A percentile compares a stretch with the other conserved stretches of the same genome.
These are phyloP conservation scores for Mustelus asterias DNA, from an alignment of 2,113 vertebrate genomes.

Conservation along the genomic window DNA sequence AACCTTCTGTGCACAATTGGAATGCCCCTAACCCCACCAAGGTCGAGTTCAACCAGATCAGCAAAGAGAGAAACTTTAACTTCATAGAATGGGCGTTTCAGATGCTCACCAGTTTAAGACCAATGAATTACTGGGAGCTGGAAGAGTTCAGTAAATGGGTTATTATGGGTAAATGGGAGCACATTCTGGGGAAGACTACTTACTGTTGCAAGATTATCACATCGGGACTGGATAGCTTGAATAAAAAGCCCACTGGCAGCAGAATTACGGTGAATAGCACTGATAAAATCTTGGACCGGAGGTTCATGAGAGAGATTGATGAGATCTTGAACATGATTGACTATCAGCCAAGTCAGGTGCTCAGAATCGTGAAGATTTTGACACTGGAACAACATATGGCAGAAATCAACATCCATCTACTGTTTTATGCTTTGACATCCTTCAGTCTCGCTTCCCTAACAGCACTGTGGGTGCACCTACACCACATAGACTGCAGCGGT, in stretches of 20 bases:
- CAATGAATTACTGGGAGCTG: not conserved
- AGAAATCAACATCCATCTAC: not conserved
- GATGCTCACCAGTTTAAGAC: not conserved
- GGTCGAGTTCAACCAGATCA: not conserved
- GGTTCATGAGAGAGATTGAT: constrained; percentile 90
- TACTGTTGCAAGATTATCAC: constrained; percentile 83
- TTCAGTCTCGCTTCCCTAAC: not conserved
- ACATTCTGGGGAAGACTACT: constrained; percentile 46
- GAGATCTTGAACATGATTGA: constrained; percentile 91
- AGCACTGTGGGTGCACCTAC: not conserved
- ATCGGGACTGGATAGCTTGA: constrained; percentile 93
- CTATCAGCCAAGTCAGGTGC: constrained; percentile 92
- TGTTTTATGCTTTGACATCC: not conserved
- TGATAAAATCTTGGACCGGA: constrained; percentile 95
- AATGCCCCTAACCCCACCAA: not conserved
- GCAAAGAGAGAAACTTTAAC: not conserved
- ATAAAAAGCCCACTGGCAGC: constrained; percentile 97
- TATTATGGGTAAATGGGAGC: too few relatives aligned
- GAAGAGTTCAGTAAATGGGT: not conserved
- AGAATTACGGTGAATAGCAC: constrained; percentile 89
- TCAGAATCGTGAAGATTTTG: constrained; percentile 97
- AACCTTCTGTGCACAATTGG: not conserved
- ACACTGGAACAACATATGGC: constrained; percentile 60
- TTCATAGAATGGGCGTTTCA: not conserved
- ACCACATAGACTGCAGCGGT: not conserved